A percentile compares a stretch with the other conserved stretches of the same genome.
Conservation (phyloP, 1,140 invertebrate species). For the Nomia melanderi region DNA sequence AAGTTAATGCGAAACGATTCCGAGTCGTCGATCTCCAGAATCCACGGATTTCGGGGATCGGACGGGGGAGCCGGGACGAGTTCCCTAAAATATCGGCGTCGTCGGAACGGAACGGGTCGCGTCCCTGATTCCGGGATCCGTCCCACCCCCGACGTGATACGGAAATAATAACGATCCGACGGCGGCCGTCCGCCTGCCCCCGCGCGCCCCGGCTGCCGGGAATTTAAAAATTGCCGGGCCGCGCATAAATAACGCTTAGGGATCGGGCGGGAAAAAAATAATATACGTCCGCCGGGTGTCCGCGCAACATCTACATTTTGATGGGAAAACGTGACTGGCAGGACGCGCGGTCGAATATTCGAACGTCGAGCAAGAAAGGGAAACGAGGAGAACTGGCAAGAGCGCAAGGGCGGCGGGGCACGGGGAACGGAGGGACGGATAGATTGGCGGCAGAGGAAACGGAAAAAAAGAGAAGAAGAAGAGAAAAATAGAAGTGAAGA, state of each 20-base stretch:
- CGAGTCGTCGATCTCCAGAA: slow-evolving; percentile 35
- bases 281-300: slow-evolving; percentile 41
- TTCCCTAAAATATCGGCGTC: slow-evolving; percentile 49
- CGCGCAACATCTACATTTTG: slow-evolving; percentile 36
- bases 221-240: slow-evolving; percentile 16
- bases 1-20: slow-evolving; percentile 39
- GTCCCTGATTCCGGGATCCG: no score
- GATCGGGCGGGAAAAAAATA: slow-evolving; percentile 31
- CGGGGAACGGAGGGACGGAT: no score
- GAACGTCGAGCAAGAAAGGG: neutral
- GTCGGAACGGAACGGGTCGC: no score
- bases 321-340: slow-evolving; percentile 54
- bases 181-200: neutral
- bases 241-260: slow-evolving; percentile 48
- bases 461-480: neutral
- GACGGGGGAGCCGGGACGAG: neutral
- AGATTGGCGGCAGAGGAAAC: no score
- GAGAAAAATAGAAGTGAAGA: no score
- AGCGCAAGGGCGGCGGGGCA: neutral
- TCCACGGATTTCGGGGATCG: slow-evolving; percentile 10
- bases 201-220: neutral
- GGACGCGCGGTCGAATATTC: neutral
- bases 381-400: neutral
- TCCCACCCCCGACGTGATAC: slow-evolving; percentile 9
- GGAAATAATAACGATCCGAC: slow-evolving; percentile 32